These are phyloP conservation scores for Bombyx mori DNA, from an alignment of 1,140 invertebrate species.

Conservation along the genomic window DNA sequence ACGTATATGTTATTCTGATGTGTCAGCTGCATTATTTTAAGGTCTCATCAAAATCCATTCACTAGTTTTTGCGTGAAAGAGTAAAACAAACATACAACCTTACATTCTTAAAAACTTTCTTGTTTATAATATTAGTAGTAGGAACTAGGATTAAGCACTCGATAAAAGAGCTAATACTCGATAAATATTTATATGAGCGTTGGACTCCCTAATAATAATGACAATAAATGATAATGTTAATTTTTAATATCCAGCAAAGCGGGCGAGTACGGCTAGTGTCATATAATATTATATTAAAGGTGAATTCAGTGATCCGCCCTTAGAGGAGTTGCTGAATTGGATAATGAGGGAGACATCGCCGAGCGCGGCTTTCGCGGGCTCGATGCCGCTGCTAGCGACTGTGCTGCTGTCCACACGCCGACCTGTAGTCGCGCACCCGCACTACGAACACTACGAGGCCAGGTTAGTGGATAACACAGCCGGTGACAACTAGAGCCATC, in stretches of 20 bases:
- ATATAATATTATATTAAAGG: conserved; percentile 47
- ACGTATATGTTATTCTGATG: no score
- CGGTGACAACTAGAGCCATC: no score
- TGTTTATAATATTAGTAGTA: conserved; percentile 6
- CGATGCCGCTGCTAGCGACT: conserved; percentile 88
- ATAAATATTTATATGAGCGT: not conserved
- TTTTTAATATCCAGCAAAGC: no score
- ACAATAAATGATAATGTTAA: no score
- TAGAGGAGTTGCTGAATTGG: conserved; percentile 85
- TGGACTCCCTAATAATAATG: no score
- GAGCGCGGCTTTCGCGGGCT: conserved; percentile 83
- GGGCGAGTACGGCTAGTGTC: no score
- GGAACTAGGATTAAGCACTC: no score
- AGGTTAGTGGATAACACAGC: conserved; percentile 61
- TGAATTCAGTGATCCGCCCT: conserved; percentile 79
- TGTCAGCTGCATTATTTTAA: no score
- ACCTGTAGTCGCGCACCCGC: conserved; percentile 88
- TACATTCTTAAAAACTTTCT: no score
- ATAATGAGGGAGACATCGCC: conserved; percentile 74
- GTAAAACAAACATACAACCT: no score
- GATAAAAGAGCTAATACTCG: not conserved
- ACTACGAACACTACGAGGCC: conserved; percentile 81
- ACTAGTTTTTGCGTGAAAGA: no score
- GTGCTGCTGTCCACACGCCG: conserved; percentile 82
- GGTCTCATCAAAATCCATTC: no score